A percentile compares a stretch with the other conserved stretches of the same genome.
phyloP scores from a whole-genome alignment of 2,113 vertebrate species.

The Daphoenositta chrysoptera region DNA sequence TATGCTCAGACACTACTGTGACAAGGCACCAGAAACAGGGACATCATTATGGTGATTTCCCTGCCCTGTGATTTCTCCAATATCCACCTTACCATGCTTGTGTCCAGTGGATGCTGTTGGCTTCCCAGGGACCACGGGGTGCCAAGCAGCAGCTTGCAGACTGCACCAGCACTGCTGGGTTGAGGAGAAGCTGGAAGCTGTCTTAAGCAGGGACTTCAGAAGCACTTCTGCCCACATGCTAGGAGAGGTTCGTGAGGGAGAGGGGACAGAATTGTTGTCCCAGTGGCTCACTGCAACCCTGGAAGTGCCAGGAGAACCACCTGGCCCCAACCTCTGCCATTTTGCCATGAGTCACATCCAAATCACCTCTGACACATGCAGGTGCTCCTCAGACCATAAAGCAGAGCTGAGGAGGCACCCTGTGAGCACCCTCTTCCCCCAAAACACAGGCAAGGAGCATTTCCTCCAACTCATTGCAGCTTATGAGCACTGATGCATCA shows the following conservation, averaged over 20 bases:
- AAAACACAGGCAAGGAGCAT: background rate
- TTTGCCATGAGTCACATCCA: background rate
- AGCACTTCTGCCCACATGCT: background rate
- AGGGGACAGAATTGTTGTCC: background rate
- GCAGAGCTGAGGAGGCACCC: background rate
- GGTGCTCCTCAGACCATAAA: background rate
- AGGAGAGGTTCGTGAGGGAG: background rate
- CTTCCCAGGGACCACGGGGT: background rate
- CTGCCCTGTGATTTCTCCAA: background rate
- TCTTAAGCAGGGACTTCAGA: background rate
- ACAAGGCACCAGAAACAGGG: background rate
- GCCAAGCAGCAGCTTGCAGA: rapidly evolving
- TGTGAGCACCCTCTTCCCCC: background rate
- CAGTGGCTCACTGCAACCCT: background rate
- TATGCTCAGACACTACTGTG: rapidly evolving
- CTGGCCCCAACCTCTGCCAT: background rate
- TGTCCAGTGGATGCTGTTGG: background rate
- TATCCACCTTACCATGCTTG: background rate
- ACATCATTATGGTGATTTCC: background rate
- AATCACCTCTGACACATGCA: background rate
- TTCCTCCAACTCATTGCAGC: background rate
- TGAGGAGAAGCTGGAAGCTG: background rate
- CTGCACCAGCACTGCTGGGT: background rate
- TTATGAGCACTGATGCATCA: background rate
- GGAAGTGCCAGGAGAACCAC: background rate